Conservation (phyloP, 2,797 vertebrate species). For the Fundulus diaphanus region DNA sequence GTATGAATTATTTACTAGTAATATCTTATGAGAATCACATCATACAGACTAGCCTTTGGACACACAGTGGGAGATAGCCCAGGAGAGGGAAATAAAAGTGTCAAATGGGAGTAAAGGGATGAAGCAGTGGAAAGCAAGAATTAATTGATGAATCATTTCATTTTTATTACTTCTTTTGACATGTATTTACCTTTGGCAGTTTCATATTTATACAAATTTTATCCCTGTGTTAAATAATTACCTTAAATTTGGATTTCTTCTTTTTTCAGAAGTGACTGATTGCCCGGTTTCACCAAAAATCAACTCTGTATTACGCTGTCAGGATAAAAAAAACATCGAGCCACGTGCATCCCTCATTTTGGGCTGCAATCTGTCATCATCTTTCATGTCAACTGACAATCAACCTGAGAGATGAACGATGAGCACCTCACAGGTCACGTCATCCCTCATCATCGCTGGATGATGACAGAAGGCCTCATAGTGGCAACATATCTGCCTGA, state of each 20-base stretch:
- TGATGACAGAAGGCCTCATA: slow-evolving; percentile 64
- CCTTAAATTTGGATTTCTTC: slow-evolving; percentile 4
- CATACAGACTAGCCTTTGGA: slow-evolving; percentile 58
- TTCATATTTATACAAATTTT: background rate
- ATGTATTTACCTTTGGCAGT: background rate
- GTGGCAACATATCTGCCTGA: slow-evolving; percentile 33
- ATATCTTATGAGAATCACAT: slow-evolving; percentile 70
- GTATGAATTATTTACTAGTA: slow-evolving; percentile 74
- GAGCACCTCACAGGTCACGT: slow-evolving; percentile 50
- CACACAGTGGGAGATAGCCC: slow-evolving; percentile 8
- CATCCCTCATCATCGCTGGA: slow-evolving; percentile 36
- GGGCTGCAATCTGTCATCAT: slow-evolving; percentile 21
- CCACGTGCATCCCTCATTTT: slow-evolving; percentile 7
- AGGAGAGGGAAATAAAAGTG: slow-evolving; percentile 38
- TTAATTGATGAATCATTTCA: slow-evolving; percentile 15
- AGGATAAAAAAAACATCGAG: slow-evolving; percentile 1
- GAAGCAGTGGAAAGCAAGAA: slow-evolving; percentile 4
- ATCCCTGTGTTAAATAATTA: slow-evolving; percentile 9
- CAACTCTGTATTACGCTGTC: slow-evolving; percentile 2
- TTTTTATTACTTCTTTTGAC: slow-evolving; percentile 3
- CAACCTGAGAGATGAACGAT: slow-evolving; percentile 45
- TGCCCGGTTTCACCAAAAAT: slow-evolving; percentile 9
- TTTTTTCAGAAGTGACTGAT: slow-evolving; percentile 5
- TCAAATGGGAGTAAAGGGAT: slow-evolving; percentile 26
- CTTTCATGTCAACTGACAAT: slow-evolving; percentile 33